Evolutionary conservation across 2,888 invertebrate genomes (phyloP), one percentile per base, ranked within the genome.

Genomic region (Hirudinaria manillensis): DNA sequence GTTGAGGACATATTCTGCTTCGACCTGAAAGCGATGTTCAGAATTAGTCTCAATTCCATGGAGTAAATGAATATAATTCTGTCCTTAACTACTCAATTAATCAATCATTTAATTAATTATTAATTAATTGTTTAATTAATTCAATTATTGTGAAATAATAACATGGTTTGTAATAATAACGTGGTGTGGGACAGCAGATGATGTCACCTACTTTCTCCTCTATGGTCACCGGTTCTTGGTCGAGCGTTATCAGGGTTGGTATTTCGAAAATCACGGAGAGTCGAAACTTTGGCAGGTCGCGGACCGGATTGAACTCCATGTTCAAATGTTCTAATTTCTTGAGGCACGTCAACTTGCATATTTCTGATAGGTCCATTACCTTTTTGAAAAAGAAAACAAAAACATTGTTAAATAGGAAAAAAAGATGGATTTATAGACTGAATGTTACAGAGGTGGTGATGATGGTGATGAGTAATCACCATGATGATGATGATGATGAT

Each of bases 351-450:
- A 68, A 36, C 36, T 68, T 68, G 32, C 32, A n/a, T 32, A 68
- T n/a, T 32, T 68, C 68, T 6, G 36, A 68, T 6, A 68, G n/a
- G 21, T 68, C 68, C 68, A 68, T 36, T 68, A 68, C 34, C 68
- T 68, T 61, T 7, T 10, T 6, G 16, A 45, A 45, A n/a, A n/a
- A n/a, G n/a, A n/a, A n/a, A n/a, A n/a, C n/a, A n/a, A n/a, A n/a
- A n/a, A n/a, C n/a, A n/a, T n/a, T n/a, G 45, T 45, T 36, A 6
- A 36, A 6, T 36, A 36, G 10, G 10, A 36, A 6, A 16, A 16
- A 4, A 10, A 45, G 16, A 45, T 45, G 3, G 1, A 45, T 45
- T 45, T 7, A 6, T 45, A 1, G 13, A 16, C 45, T 7, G 45
- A 45, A 45, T 16, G 13, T 45, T 7, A 10, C 16, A 1, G 45